These are phyloP conservation scores for Brachionus manjavacas DNA, from an alignment of 1,140 invertebrate species.

Conservation along the genomic window DNA sequence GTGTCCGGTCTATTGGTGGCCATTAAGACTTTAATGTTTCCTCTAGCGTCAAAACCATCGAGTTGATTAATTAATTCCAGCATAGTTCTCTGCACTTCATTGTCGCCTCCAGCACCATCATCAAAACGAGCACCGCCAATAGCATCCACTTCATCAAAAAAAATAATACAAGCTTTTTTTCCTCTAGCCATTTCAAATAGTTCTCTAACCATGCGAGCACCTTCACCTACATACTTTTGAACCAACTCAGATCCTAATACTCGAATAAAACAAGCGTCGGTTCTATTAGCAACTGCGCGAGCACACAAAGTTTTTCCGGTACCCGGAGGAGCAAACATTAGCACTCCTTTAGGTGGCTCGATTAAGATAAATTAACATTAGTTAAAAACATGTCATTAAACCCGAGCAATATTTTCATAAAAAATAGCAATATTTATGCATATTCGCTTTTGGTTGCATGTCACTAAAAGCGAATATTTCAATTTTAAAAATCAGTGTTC, in stretches of 20 bases:
- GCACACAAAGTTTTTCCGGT: constrained; percentile 73
- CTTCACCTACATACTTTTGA: constrained; percentile 98
- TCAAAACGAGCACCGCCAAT: constrained; percentile 95
- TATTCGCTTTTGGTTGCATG: no score
- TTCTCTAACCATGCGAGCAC: constrained; percentile 96
- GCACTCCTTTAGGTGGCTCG: constrained; percentile 96
- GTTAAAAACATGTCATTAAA: no score
- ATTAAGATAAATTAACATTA: no score
- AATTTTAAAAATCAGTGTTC: no score
- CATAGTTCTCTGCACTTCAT: constrained; percentile 98
- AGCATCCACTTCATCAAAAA: constrained; percentile 99
- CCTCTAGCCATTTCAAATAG: constrained; percentile 98
- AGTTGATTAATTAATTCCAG: constrained; percentile 97
- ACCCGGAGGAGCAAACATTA: constrained; percentile 95
- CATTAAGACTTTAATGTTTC: constrained; percentile 98
- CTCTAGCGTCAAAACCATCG: constrained; percentile 98
- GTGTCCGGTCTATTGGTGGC: constrained; percentile 98
- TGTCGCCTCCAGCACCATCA: constrained; percentile 94
- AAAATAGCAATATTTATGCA: no score
- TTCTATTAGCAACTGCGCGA: constrained; percentile 71
- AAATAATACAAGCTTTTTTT: constrained; percentile 98
- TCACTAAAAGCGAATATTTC: no score
- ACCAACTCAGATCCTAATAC: constrained; percentile 94
- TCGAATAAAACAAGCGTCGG: constrained; percentile 98
- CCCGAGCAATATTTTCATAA: no score